Conservation (phyloP, 53 echinoderm and acorn worm genomes). For the Henricia sp. region DNA sequence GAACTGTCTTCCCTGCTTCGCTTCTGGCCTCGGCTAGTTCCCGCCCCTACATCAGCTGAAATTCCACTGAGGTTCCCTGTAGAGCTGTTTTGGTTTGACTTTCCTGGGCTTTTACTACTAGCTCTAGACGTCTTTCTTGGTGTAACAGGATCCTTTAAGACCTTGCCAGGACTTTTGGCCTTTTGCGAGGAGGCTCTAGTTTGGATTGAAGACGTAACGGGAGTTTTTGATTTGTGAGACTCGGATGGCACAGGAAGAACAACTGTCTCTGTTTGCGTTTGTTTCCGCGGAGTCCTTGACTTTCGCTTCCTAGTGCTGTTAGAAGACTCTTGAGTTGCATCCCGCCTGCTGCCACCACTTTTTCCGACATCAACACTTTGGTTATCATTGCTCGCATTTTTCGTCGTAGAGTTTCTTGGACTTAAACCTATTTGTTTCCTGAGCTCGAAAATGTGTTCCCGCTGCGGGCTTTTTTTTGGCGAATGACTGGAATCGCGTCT, state of each 20-base stretch:
- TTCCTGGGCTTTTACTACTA: not conserved
- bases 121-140: conserved; percentile 18
- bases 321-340: not conserved
- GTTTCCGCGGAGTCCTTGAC: conserved; percentile 40
- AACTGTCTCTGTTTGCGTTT: conserved; percentile 33
- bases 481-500: conserved; percentile 5
- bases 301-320: conserved; percentile 23
- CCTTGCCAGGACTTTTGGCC: conserved; percentile 15
- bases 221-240: conserved; percentile 14
- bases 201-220: not conserved
- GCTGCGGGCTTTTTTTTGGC: conserved; percentile 1
- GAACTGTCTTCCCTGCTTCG: conserved; percentile 21
- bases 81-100: not conserved
- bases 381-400: not conserved
- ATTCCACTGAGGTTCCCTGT: not conserved
- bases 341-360: not conserved
- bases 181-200: conserved; percentile 25
- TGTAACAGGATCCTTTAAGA: not conserved
- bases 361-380: not conserved
- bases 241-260: conserved; percentile 11
- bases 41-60: not conserved
- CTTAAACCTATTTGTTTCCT: conserved; percentile 34
- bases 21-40: conserved; percentile 31
- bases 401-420: not conserved
- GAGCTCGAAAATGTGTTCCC: conserved; percentile 26